Conservation (phyloP, 2,888 invertebrate genomes). For the Eupelmus urozonus region DNA sequence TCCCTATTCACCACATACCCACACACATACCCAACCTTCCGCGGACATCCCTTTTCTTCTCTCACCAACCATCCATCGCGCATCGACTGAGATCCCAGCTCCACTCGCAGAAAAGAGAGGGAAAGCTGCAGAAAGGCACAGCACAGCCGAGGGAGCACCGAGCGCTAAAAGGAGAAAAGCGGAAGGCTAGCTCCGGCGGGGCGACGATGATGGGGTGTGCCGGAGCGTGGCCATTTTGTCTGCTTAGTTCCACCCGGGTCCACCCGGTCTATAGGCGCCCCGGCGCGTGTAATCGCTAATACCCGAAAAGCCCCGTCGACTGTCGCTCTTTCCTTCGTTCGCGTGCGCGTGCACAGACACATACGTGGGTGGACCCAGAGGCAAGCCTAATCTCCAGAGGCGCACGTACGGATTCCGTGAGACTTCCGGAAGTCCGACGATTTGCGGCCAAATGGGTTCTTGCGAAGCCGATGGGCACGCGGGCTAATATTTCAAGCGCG, state of each 20-base stretch:
- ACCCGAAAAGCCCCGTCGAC: slow-evolving; percentile 67
- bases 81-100: neutral
- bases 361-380: slow-evolving; percentile 24
- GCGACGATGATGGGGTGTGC: slow-evolving; percentile 58
- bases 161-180: slow-evolving; percentile 4
- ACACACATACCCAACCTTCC: neutral
- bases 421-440: slow-evolving; percentile 42
- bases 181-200: slow-evolving; percentile 31
- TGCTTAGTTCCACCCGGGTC: slow-evolving; percentile 75
- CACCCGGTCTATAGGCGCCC: slow-evolving; percentile 73
- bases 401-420: slow-evolving; percentile 32
- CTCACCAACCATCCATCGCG: slow-evolving; percentile 12
- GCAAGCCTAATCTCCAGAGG: neutral
- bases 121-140: neutral
- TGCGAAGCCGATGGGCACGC: neutral
- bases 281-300: slow-evolving; percentile 77
- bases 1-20: neutral
- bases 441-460: slow-evolving; percentile 34
- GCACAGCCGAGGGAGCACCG: slow-evolving; percentile 15
- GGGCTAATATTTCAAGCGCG: neutral
- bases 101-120: slow-evolving; percentile 1
- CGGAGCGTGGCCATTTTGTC: slow-evolving; percentile 74
- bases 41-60: neutral
- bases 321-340: slow-evolving; percentile 61
- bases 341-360: too few relatives aligned